phyloP scores from a whole-genome alignment of 2,888 invertebrate species.

The Zygogramma bicolorata region DNA sequence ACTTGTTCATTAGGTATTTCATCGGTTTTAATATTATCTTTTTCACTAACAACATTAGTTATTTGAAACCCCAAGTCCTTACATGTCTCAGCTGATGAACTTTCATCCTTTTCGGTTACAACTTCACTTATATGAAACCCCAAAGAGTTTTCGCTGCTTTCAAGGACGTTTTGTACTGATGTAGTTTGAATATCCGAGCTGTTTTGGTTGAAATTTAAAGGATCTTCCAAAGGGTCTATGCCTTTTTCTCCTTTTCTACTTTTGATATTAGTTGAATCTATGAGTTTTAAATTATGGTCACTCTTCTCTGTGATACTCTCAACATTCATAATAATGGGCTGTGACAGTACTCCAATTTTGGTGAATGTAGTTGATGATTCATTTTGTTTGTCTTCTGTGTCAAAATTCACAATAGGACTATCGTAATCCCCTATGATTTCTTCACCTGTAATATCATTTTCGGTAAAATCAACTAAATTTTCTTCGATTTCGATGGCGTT shows the following conservation, averaged over 20 bases:
- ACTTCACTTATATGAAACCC: slow-evolving; percentile 37
- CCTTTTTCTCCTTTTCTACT: neutral
- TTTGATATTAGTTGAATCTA: slow-evolving; percentile 24
- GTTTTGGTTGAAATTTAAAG: slow-evolving; percentile 33
- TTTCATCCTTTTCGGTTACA: slow-evolving; percentile 32
- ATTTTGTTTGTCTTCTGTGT: slow-evolving; percentile 9
- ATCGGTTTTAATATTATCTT: neutral
- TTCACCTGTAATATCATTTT: slow-evolving; percentile 44
- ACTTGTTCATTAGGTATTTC: neutral
- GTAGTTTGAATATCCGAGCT: slow-evolving; percentile 39
- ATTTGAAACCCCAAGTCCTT: slow-evolving; percentile 40
- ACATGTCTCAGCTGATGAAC: slow-evolving; percentile 22
- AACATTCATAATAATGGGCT: slow-evolving; percentile 47
- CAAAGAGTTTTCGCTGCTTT: slow-evolving; percentile 29
- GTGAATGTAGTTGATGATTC: slow-evolving; percentile 5
- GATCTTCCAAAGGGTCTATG: slow-evolving; percentile 32
- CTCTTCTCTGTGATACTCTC: slow-evolving; percentile 41
- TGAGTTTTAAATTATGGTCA: slow-evolving; percentile 20
- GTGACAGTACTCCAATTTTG: slow-evolving; percentile 30
- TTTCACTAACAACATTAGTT: slow-evolving; percentile 36
- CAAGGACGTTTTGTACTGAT: slow-evolving; percentile 42
- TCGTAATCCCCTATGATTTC: slow-evolving; percentile 51
- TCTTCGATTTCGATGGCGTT: slow-evolving; percentile 51
- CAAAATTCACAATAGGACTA: slow-evolving; percentile 46
- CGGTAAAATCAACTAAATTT: slow-evolving; percentile 46